Evolutionary conservation across 2,797 vertebrate genomes (phyloP).

Genomic region (Bradypodion ventrale): DNA sequence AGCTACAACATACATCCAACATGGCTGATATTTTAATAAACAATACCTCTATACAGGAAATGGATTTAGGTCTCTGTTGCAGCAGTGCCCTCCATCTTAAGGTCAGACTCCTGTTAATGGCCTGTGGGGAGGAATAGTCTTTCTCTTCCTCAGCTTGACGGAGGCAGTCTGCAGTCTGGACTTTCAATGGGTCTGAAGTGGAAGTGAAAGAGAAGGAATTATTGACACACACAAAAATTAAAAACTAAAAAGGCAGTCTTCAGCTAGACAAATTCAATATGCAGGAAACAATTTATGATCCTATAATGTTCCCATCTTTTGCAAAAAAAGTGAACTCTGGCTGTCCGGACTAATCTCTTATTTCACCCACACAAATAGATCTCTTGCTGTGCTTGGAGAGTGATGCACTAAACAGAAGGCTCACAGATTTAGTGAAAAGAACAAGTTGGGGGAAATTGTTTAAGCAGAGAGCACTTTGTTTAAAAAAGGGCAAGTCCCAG

Average conservation of each 20-base stretch:
- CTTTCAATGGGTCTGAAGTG: slow-evolving; percentile 36
- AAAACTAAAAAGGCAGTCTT: slow-evolving; percentile 65
- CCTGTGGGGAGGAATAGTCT: slow-evolving; percentile 41
- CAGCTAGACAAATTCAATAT: slow-evolving; percentile 75
- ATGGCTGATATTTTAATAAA: not conserved
- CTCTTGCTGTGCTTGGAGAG: slow-evolving; percentile 65
- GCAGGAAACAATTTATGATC: slow-evolving; percentile 71
- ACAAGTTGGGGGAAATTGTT: slow-evolving; percentile 58
- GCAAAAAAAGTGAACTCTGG: slow-evolving; percentile 52
- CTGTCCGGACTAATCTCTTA: slow-evolving; percentile 62
- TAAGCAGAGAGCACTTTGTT: slow-evolving; percentile 61
- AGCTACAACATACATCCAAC: not conserved
- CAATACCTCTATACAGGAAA: not conserved
- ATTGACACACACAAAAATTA: slow-evolving; percentile 69
- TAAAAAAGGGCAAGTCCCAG: slow-evolving; percentile 76
- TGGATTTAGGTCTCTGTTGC: not conserved
- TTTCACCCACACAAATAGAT: slow-evolving; percentile 67
- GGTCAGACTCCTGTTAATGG: slow-evolving; percentile 28
- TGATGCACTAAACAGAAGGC: slow-evolving; percentile 5
- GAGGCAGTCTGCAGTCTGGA: slow-evolving; percentile 38
- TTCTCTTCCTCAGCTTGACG: slow-evolving; percentile 26
- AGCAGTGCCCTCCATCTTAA: slow-evolving; percentile 1
- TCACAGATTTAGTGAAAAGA: slow-evolving; percentile 64
- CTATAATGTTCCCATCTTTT: slow-evolving; percentile 73
- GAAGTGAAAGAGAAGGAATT: slow-evolving; percentile 66